Evolutionary conservation across 2,797 vertebrate genomes (phyloP), one percentile per base, ranked within the genome.

Genomic region (Gallirallus australis): DNA sequence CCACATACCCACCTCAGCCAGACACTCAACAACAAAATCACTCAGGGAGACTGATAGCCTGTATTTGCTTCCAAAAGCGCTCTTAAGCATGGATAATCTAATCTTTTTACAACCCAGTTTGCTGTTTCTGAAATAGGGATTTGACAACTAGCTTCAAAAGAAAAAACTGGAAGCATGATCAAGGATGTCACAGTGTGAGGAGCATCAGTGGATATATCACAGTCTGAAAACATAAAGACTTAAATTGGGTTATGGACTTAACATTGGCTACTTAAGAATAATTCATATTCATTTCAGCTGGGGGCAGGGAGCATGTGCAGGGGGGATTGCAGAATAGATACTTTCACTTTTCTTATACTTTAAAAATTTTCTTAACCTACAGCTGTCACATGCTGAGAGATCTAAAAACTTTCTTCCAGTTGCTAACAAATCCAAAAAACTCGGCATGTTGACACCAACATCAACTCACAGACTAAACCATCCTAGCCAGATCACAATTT

Each of bases 71-170:
- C 66, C 82, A 66, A 94, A 91, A 88, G 13, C 35, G 48, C 52
- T 60, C 48, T 23, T 77, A 93, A 96, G 25, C 39, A 50, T 7
- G 18, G 59, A 81, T 82, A 94, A 91, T 56, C 82, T 83, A 37
- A 91, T 59, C 61, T 72, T 92, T 89, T 91, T 59, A 83, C 50
- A 60, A 53, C 53, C 61, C 69, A 42, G 54, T 42, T 70, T 81
- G 35, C 73, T 37, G 8, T 75, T 96, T 88, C 82, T 72, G 39
- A 90, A 76, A 54, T 6, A 59, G 9, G 9, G 24, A 83, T 69
- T 93, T 92, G 40, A 69, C 79, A 85, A 75, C 8, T 80, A 86
- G 57, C 72, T 96, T 69, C 65, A 69, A 85, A 85, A 71, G n/a
- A 47, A 85, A 85, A 79, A 87, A 15, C 10, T 50, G 40, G 61